Conservation (phyloP, 1,140 invertebrate species). For the Chironomus tepperi region DNA sequence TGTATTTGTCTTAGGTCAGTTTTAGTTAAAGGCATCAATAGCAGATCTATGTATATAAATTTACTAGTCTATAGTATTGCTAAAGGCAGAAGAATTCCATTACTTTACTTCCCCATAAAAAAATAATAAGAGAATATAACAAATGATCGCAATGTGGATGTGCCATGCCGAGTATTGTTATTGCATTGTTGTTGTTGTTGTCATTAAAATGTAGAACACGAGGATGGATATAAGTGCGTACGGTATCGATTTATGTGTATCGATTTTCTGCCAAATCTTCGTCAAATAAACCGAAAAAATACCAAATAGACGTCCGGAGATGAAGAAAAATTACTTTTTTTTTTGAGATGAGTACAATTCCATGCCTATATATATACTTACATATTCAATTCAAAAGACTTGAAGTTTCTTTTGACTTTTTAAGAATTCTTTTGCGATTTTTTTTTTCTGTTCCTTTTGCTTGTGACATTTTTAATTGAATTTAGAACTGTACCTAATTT, state of each 20-base stretch:
- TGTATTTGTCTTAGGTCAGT: neutral
- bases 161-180: neutral
- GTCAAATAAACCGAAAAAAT: conserved; percentile 5
- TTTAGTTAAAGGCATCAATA: neutral
- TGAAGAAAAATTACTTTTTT: conserved; percentile 18
- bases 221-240: neutral
- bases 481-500: conserved; percentile 21
- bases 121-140: neutral
- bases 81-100: conserved; percentile 6
- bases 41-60: neutral
- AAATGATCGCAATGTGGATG: neutral
- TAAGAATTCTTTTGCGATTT: neutral
- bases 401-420: neutral
- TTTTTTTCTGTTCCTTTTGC: neutral
- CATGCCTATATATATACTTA: neutral
- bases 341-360: neutral
- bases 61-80: neutral
- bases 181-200: neutral
- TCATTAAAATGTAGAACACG: conserved; percentile 20
- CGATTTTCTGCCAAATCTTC: conserved; percentile 23
- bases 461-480: conserved; percentile 23
- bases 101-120: neutral
- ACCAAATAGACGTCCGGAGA: neutral
- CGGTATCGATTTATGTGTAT: conserved; percentile 1
- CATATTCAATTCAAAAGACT: neutral